Percentiles rank a stretch among this genome's conserved stretches.
These are phyloP conservation scores for Toxostoma redivivum DNA, from an alignment of 2,113 vertebrate species.

Conservation along the genomic window DNA sequence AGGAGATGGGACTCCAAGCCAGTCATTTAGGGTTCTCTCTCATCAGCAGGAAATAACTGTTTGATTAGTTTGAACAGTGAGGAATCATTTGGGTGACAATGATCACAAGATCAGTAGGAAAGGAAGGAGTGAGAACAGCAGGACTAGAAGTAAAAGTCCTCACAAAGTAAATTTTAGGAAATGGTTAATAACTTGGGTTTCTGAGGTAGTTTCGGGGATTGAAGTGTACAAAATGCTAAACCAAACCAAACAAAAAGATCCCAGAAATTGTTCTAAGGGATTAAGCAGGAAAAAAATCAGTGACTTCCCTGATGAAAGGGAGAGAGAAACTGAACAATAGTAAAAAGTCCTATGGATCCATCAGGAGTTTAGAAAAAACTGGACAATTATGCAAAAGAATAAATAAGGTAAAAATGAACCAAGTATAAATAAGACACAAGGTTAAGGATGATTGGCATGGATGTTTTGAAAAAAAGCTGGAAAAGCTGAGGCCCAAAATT, in stretches of 20 bases:
- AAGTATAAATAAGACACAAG: neutral
- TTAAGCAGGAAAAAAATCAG: neutral
- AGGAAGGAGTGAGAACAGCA: neutral
- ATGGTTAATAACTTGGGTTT: neutral
- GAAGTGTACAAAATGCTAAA: neutral
- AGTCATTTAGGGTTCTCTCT: neutral
- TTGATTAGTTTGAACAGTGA: neutral
- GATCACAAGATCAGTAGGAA: neutral
- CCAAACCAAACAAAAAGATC: neutral
- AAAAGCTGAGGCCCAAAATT: neutral
- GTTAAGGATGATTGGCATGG: neutral
- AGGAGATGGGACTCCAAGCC: neutral
- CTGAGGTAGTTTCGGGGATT: accelerated
- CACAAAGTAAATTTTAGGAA: neutral
- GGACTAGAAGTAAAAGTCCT: neutral
- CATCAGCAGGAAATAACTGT: neutral
- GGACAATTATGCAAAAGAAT: neutral
- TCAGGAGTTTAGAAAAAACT: neutral
- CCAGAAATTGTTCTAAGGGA: neutral
- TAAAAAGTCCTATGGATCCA: neutral
- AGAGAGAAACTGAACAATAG: neutral
- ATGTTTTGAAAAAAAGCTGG: neutral
- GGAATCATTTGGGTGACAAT: neutral
- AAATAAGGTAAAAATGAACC: neutral
- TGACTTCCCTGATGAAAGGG: neutral